Conservation (phyloP, 2,113 vertebrate species). For the Ceratotherium simum region DNA sequence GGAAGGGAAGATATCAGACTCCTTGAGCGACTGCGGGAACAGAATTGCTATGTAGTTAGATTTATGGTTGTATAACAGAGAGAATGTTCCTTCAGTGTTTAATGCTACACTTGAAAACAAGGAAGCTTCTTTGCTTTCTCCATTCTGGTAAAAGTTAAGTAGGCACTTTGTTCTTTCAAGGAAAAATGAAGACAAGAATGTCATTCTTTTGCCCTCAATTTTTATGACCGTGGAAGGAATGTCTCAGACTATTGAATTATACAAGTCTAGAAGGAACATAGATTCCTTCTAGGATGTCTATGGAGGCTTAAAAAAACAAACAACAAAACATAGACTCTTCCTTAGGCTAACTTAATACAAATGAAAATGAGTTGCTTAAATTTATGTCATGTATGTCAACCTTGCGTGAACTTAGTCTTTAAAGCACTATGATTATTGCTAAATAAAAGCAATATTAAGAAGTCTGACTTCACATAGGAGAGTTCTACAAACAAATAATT, state of each 20-base stretch:
- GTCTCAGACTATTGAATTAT: neutral
- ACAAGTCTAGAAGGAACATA: neutral
- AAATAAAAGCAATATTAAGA: neutral
- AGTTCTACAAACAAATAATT: neutral
- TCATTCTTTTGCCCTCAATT: slow-evolving; percentile 17
- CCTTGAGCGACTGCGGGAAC: neutral
- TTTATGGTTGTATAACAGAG: neutral
- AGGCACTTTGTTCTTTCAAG: neutral
- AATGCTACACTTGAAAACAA: slow-evolving; percentile 5
- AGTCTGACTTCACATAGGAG: neutral
- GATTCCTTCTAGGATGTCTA: neutral
- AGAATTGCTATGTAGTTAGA: neutral
- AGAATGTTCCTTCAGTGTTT: slow-evolving; percentile 32
- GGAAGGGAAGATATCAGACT: neutral
- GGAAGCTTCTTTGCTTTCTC: neutral
- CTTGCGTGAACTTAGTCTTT: neutral
- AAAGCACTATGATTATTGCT: neutral
- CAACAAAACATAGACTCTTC: neutral
- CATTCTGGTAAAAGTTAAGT: neutral
- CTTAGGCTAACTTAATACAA: neutral
- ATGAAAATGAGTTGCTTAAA: neutral
- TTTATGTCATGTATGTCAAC: neutral
- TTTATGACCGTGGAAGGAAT: slow-evolving; percentile 12
- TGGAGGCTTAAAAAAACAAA: no score
- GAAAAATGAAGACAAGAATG: slow-evolving; percentile 35